These are phyloP conservation scores for Aldabrachelys gigantea DNA, from an alignment of 2,113 vertebrate genomes.

Conservation along the genomic window DNA sequence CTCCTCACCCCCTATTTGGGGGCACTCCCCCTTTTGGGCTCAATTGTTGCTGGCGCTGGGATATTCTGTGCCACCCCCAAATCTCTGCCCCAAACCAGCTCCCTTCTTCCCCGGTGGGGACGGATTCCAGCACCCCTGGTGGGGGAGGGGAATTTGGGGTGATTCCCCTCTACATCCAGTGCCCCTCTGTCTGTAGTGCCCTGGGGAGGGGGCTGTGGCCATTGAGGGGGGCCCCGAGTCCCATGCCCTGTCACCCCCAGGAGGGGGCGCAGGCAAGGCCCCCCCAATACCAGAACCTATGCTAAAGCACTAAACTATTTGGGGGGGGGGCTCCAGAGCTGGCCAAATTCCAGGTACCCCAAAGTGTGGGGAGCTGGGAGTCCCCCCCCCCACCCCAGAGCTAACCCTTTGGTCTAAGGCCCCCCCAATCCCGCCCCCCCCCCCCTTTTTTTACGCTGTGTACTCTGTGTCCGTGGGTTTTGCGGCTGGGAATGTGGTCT, in stretches of 20 bases:
- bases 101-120: background rate
- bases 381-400: background rate
- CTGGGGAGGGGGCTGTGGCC: background rate
- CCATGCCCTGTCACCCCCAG: too few species aligned
- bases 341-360: background rate
- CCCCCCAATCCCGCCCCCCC: background rate
- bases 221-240: background rate
- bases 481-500: conserved; percentile 29
- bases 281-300: background rate
- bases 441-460: conserved; percentile 20
- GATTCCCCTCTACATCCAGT: background rate
- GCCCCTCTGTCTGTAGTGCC: background rate
- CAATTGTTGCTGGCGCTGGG: too few species aligned
- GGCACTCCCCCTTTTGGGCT: background rate
- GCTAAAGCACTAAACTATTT: background rate
- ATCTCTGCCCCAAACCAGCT: background rate
- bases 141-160: background rate
- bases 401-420: background rate
- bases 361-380: background rate
- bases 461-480: conserved; percentile 23
- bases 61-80: background rate
- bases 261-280: background rate
- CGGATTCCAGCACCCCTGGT: too few species aligned
- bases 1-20: background rate
- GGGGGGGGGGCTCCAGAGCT: background rate